Base-by-base conservation (phyloP, 2,113 vertebrate genomes). In the Nansenia antarctica region DNA sequence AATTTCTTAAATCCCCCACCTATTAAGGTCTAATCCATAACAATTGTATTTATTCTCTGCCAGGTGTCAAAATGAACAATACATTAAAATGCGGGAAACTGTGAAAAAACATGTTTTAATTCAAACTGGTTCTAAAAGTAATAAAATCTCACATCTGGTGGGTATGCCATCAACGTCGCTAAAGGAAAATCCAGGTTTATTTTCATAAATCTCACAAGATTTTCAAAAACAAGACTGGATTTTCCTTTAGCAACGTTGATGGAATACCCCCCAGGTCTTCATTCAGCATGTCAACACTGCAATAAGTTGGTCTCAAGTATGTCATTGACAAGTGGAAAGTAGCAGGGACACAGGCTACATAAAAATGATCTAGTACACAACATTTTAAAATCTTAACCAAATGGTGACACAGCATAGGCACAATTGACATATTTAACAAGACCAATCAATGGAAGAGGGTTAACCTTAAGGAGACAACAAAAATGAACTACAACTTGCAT, bases 341-440 rank as follows among this genome's bases (percentile, higher is more conserved):
- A 14, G 26, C 53, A 14, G 26, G 53, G 5, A n/a, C 18, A 58
- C 42, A 58, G 15, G 54, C 76, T 2, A 78, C 52, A 77, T 86
- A 88, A 87, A 66, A 85, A 85, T 68, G 78, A 30, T 55, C 80
- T 61, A 58, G 67, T 65, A 84, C 67, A 78, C 26, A 74, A n/a
- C 35, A 66, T n/a, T n/a, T 76, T 84, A 81, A 87, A 87, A 88
- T 81, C n/a, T n/a, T 34, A 61, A 73, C 64, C 18, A 81, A 77
- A 47, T 34, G 20, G 54, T 9, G 22, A 27, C 52, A 27, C 9
- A 27, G 22, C 52, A 30, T 58, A 30, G 54, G 54, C 54, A 31
- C 54, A 15, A 31, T 15, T 57, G 18, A 26, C 30, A 73, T 14
- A 42, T 30, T 45, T 14, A 37, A 62, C 34, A 37, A 64, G 35